Conservation (phyloP, 2,113 vertebrate genomes). For the Alosa alosa region DNA sequence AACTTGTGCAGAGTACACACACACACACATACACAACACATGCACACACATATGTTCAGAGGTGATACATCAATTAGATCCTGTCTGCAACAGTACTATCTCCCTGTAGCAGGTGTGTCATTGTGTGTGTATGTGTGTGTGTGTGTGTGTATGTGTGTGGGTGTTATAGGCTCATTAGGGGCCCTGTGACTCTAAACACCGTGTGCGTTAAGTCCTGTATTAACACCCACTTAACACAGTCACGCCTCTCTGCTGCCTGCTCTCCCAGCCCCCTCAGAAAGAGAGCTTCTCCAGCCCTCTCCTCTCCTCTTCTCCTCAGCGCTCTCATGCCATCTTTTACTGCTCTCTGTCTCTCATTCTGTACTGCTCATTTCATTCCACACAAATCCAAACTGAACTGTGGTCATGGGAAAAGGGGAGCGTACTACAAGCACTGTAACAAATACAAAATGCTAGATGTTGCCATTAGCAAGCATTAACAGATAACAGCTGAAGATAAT, state of each 20-base stretch:
- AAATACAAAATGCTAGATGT: neutral
- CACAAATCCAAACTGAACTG: neutral
- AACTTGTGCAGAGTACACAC: neutral
- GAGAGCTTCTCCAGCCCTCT: neutral
- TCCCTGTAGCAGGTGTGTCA: neutral
- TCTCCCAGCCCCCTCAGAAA: neutral
- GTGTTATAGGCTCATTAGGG: conserved; percentile 46
- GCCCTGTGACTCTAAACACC: conserved; percentile 30
- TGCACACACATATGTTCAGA: neutral
- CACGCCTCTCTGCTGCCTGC: conserved; percentile 27
- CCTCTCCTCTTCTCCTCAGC: neutral
- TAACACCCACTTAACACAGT: conserved; percentile 57
- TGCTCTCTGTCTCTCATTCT: neutral
- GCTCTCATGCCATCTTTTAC: neutral
- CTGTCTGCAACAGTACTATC: neutral
- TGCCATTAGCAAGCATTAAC: neutral
- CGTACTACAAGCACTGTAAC: neutral
- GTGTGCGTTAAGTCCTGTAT: conserved; percentile 41
- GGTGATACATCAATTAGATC: neutral
- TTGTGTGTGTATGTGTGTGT: neutral
- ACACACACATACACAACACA: neutral
- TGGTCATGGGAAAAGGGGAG: neutral
- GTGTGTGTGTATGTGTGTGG: neutral
- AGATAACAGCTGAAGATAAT: neutral
- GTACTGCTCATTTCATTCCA: neutral